A percentile compares a stretch with the other conserved stretches of the same genome.
phyloP scores from a whole-genome alignment of 2,888 invertebrate species.

The Synanthedon tipuliformis region DNA sequence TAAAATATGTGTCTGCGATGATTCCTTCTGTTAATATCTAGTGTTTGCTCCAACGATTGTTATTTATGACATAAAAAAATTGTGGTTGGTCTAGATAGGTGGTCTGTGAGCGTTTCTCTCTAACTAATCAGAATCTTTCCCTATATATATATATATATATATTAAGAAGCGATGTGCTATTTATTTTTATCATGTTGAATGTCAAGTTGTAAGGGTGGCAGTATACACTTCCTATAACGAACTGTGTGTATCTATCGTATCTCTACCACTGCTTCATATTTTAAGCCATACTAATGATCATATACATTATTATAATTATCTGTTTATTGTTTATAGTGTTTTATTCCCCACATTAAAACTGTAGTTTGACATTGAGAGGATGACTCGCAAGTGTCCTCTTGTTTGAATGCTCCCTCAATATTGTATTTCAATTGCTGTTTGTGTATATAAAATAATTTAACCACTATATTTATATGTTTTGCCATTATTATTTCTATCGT shows the following conservation, averaged over 20 bases:
- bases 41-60: no score
- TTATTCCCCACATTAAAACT: slow-evolving; percentile 9
- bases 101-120: no score
- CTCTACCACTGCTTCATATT: slow-evolving; percentile 53
- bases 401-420: slow-evolving; percentile 8
- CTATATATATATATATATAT: no score
- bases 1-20: no score
- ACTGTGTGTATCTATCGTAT: slow-evolving; percentile 16
- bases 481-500: slow-evolving; percentile 3
- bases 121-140: no score
- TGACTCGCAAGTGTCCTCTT: slow-evolving; percentile 4
- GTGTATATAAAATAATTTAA: slow-evolving; percentile 3
- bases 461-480: slow-evolving; percentile 7
- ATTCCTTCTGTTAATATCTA: no score
- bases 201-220: no score
- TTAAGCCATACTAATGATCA: slow-evolving; percentile 37
- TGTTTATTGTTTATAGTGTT: slow-evolving; percentile 19
- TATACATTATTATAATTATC: slow-evolving; percentile 29
- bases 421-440: slow-evolving; percentile 11
- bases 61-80: no score
- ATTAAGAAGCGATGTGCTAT: no score
- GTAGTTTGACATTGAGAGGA: slow-evolving; percentile 7
- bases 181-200: no score
- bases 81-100: no score
- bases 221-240: background rate